Percentiles rank a stretch among this genome's conserved stretches.
Evolutionary conservation across 1,140 invertebrate genomes (phyloP).

Genomic region (Drosophila pseudoobscura): DNA sequence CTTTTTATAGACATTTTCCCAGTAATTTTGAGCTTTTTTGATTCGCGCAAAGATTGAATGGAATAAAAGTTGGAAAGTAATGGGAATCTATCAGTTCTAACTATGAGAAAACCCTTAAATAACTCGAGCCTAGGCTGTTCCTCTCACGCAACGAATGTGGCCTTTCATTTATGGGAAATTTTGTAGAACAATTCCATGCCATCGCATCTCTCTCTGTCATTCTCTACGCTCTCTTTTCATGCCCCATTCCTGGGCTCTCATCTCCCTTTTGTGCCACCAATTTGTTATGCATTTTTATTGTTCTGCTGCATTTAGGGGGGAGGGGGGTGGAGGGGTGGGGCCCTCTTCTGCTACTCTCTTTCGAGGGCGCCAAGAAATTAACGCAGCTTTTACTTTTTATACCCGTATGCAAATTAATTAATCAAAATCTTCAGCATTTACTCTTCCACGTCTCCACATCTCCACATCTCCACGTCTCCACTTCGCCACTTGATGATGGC

Average conservation of each 20-base stretch:
- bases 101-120: too few relatives aligned
- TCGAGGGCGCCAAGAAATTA: conserved; percentile 51
- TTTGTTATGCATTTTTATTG: conserved; percentile 81
- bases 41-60: too few relatives aligned
- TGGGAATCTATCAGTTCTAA: too few relatives aligned
- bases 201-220: neutral
- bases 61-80: too few relatives aligned
- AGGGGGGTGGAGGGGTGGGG: neutral
- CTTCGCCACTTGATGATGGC: conserved; percentile 13
- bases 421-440: conserved; percentile 59
- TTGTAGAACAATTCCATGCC: neutral
- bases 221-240: neutral
- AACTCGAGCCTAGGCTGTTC: too few relatives aligned
- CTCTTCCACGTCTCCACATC: conserved; percentile 2
- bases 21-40: too few relatives aligned
- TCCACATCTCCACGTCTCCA: conserved; percentile 18
- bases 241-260: conserved; percentile 29
- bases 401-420: conserved; percentile 78
- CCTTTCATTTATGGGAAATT: too few relatives aligned
- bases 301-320: conserved; percentile 68
- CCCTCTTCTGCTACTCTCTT: conserved; percentile 19
- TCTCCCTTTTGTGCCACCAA: conserved; percentile 52
- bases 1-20: too few relatives aligned
- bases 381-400: conserved; percentile 73
- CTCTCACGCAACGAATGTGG: too few relatives aligned